phyloP scores from a whole-genome alignment of 2,888 invertebrate species.

The Crematogaster levior region DNA sequence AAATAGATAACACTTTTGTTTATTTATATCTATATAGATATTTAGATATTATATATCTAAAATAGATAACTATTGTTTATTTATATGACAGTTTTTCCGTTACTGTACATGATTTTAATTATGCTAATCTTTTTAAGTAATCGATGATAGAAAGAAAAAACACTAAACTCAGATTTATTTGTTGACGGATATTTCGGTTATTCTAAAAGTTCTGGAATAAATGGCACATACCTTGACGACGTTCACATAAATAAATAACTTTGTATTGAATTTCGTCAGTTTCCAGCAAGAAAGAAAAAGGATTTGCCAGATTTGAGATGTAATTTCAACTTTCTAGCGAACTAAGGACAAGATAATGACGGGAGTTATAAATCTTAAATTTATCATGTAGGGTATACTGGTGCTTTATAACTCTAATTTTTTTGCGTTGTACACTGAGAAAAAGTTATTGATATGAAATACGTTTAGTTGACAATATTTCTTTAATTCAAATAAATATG shows the following conservation, averaged over 20 bases:
- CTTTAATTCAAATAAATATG: too few species aligned
- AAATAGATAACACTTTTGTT: too few species aligned
- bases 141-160: not conserved
- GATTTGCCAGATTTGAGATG: conserved; percentile 42
- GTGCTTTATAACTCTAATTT: conserved; percentile 41
- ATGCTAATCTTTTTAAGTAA: not conserved
- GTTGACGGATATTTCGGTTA: conserved; percentile 13
- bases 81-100: not conserved
- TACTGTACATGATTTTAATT: not conserved
- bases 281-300: conserved; percentile 2
- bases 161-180: not conserved
- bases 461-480: too few species aligned
- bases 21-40: too few species aligned
- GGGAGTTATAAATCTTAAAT: conserved; percentile 43
- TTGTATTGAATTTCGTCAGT: conserved; percentile 30
- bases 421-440: conserved; percentile 18
- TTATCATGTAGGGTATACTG: conserved; percentile 17
- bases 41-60: too few species aligned
- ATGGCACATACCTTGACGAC: not conserved
- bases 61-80: not conserved
- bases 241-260: conserved; percentile 31
- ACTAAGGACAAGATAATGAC: conserved; percentile 47
- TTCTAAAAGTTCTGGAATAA: conserved; percentile 34
- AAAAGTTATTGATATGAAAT: too few species aligned
- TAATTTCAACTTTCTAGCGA: conserved; percentile 44